Evolutionary conservation across 2,888 invertebrate genomes (phyloP), one percentile per base, ranked within the genome.

Genomic region (Phaedon cochleariae): DNA sequence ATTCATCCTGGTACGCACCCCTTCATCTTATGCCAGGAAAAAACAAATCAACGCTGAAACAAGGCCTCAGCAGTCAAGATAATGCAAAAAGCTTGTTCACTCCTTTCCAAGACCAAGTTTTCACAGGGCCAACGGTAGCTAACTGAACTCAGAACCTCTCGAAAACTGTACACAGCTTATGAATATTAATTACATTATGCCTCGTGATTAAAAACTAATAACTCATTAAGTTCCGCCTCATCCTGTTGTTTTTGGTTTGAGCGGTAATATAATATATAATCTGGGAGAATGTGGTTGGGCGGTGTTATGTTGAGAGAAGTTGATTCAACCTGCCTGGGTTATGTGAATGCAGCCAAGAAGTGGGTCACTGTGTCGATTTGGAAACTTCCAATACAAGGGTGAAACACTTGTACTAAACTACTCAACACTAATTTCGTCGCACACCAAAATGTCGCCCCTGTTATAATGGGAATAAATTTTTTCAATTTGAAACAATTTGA

Each of bases 191-290:
- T 70, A 66, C 64, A 64, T 62, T 57, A 65, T 67, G 67, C 62
- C 57, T 58, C 46, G 64, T 68, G 66, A 73, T 72, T 73, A 71
- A 69, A 71, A 73, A 73, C 63, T 72, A 71, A 73, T 73, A 68
- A 73, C 64, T 71, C 71, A 69, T 71, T 67, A 64, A 64, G 67
- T 62, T 67, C 53, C 57, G 64, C 61, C 60, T 63, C 64, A 59
- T 64, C 64, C 64, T 63, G 51, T 57, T 69, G 67, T 64, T 64
- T 64, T 63, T 63, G 68, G 57, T 63, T 57, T 58, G 48, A 22
- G 55, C 51, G 55, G 21, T 65, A 51, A 65, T 65, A 64, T 61
- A n/a, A n/a, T n/a, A 67, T 67, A 61, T 67, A 54, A 67, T 64
- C 60, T 67, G 49, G 26, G 34, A 62, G 55, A 41, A 15, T 41